A percentile compares a stretch with the other conserved stretches of the same genome.
Conservation (phyloP, 2,888 invertebrate species). For the Alsophila aescularia region DNA sequence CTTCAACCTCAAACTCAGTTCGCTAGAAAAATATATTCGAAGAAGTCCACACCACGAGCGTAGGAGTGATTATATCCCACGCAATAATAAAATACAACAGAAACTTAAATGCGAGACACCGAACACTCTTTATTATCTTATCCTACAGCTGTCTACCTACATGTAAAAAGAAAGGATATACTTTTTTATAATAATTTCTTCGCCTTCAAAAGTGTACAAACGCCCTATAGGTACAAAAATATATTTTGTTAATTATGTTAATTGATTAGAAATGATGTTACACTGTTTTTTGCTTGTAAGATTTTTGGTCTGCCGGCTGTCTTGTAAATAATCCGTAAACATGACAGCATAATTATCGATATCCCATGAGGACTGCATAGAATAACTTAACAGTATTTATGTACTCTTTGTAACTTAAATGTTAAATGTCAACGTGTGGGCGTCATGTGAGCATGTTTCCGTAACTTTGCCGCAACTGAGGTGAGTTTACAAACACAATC, state of each 20-base stretch:
- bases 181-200: too few relatives aligned
- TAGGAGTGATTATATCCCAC: slow-evolving; percentile 18
- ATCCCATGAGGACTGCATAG: slow-evolving; percentile 28
- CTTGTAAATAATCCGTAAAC: slow-evolving; percentile 39
- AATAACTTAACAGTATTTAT: too few relatives aligned
- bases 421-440: slow-evolving; percentile 48
- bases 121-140: slow-evolving; percentile 6
- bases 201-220: too few relatives aligned
- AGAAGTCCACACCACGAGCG: background rate
- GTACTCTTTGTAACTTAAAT: too few relatives aligned
- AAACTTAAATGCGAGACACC: slow-evolving; percentile 3
- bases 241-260: too few relatives aligned
- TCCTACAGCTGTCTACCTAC: slow-evolving; percentile 14
- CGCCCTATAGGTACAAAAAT: too few relatives aligned
- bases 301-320: slow-evolving; percentile 34
- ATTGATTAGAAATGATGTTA: background rate
- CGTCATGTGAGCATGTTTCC: slow-evolving; percentile 16
- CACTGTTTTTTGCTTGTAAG: background rate
- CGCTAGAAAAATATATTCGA: background rate
- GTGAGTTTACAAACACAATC: slow-evolving; percentile 6
- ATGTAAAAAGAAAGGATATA: background rate
- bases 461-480: background rate
- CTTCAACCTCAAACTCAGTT: background rate
- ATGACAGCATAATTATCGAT: slow-evolving; percentile 43
- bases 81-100: slow-evolving; percentile 11